A percentile compares a stretch with the other conserved stretches of the same genome.
These are phyloP conservation scores for Vimba vimba DNA, from an alignment of 2,113 vertebrate species.

Conservation along the genomic window DNA sequence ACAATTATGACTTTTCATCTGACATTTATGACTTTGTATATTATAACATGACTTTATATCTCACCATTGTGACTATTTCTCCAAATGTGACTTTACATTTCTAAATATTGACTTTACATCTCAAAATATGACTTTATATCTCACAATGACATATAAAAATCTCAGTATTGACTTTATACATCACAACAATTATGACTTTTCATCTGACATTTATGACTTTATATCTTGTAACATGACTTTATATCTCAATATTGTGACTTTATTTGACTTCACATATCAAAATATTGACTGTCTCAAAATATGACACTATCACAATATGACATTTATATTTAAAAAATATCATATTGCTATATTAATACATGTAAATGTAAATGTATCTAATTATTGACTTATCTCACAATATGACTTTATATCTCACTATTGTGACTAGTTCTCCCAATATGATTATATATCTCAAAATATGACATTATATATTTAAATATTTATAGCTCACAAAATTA, in stretches of 20 bases:
- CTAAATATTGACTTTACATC: neutral
- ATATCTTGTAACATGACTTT: neutral
- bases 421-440: too few species aligned
- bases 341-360: too few species aligned
- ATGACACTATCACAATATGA: neutral
- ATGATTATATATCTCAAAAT: too few species aligned
- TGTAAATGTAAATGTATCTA: neutral
- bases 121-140: neutral
- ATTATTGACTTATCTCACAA: neutral
- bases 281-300: neutral
- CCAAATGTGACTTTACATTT: neutral
- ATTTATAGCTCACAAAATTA: neutral
- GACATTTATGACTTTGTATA: too few species aligned
- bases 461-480: too few species aligned
- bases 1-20: too few species aligned
- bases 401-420: neutral
- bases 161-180: neutral
- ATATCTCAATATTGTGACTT: neutral
- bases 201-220: neutral
- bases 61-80: neutral
- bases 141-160: neutral
- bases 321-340: neutral
- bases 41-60: too few species aligned
- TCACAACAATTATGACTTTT: neutral
- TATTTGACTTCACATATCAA: neutral